Percentiles rank a stretch among this genome's conserved stretches.
phyloP scores from a whole-genome alignment of 2,797 vertebrate genomes.

The Hephaestus fuliginosus region DNA sequence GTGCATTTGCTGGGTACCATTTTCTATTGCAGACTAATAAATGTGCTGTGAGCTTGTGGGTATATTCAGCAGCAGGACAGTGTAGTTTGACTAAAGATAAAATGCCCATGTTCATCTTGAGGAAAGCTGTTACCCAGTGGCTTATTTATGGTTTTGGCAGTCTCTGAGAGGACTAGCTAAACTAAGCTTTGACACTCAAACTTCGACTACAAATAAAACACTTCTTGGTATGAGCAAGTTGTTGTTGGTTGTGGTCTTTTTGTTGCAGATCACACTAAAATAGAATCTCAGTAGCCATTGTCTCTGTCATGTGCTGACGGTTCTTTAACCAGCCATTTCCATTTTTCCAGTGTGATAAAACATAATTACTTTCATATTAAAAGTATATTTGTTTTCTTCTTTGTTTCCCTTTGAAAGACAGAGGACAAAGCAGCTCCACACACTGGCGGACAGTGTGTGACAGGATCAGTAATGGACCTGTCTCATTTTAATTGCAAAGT shows the following conservation, averaged over 20 bases:
- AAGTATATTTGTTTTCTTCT: slow-evolving; percentile 31
- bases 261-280: neutral
- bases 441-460: slow-evolving; percentile 24
- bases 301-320: neutral
- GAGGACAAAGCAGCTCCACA: slow-evolving; percentile 40
- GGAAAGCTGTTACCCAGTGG: neutral
- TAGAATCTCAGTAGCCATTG: neutral
- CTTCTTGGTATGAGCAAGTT: neutral
- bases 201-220: neutral
- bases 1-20: neutral
- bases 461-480: slow-evolving; percentile 53
- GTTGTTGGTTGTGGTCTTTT: neutral
- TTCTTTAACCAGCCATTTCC: slow-evolving; percentile 1
- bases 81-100: neutral
- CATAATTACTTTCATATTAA: slow-evolving; percentile 33
- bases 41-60: neutral
- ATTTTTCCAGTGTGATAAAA: slow-evolving; percentile 13
- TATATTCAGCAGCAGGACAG: neutral
- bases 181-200: neutral
- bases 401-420: slow-evolving; percentile 26
- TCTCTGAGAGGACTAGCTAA: neutral
- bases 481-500: slow-evolving; percentile 77
- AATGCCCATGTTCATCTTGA: neutral
- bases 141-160: neutral
- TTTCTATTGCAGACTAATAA: neutral